Evolutionary conservation across 2,113 vertebrate genomes (phyloP).

Genomic region (Hemiprocne comata): DNA sequence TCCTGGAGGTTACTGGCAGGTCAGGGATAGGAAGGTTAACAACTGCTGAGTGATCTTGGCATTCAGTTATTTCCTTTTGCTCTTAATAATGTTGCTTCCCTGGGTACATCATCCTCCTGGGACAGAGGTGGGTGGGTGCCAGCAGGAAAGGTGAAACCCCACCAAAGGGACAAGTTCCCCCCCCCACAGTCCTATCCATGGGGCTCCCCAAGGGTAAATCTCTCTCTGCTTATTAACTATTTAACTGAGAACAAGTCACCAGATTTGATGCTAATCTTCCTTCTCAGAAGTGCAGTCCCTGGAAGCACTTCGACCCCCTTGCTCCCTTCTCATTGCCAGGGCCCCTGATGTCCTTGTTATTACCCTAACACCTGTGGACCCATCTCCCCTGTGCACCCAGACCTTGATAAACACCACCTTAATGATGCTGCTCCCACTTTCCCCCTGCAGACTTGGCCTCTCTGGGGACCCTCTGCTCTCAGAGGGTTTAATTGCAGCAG

Average conservation of each 20-base stretch:
- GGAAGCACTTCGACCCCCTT: not conserved
- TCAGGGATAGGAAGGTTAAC: no score
- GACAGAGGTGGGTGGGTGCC: not conserved
- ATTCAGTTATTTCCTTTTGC: no score
- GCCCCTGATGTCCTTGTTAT: not conserved
- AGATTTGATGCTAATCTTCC: not conserved
- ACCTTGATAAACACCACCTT: not conserved
- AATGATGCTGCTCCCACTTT: not conserved
- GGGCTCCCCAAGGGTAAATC: accelerated
- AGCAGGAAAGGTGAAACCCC: not conserved
- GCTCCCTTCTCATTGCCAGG: not conserved
- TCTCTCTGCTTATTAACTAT: not conserved
- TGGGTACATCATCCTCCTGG: accelerated
- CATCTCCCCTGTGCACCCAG: not conserved
- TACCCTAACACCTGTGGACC: not conserved
- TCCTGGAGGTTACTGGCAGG: no score
- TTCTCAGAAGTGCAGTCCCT: not conserved
- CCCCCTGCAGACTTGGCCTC: not conserved
- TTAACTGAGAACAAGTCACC: not conserved
- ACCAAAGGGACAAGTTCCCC: not conserved
- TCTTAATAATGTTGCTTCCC: not conserved
- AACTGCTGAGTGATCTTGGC: no score
- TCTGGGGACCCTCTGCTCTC: not conserved
- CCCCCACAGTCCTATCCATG: accelerated
- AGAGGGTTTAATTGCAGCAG: not conserved